Conservation (phyloP, 1,140 invertebrate species). For the Aricia agestis region DNA sequence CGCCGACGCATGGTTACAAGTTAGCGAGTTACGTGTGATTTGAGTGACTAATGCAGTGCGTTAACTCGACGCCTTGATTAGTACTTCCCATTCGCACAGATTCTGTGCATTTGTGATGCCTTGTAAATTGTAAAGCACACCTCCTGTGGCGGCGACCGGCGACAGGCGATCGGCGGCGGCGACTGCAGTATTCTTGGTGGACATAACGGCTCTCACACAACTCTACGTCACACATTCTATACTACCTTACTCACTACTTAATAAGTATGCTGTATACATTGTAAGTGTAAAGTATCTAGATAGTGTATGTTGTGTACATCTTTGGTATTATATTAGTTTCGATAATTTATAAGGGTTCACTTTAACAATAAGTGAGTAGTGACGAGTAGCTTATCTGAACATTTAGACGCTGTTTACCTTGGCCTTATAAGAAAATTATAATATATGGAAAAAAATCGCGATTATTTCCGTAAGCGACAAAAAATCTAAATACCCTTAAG, state of each 20-base stretch:
- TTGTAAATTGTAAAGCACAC: conserved; percentile 27
- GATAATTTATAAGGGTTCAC: too few species aligned
- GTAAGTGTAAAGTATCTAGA: too few species aligned
- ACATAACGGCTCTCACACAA: conserved; percentile 20
- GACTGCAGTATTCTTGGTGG: conserved; percentile 18
- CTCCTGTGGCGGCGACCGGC: conserved; percentile 18
- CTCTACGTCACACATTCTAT: conserved; percentile 19
- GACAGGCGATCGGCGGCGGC: not conserved
- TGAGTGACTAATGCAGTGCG: conserved; percentile 36
- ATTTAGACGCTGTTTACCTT: too few species aligned
- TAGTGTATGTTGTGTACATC: too few species aligned
- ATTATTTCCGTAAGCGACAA: not conserved
- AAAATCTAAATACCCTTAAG: not conserved
- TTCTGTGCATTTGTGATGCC: conserved; percentile 46
- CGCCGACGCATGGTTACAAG: not conserved
- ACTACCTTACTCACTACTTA: not conserved
- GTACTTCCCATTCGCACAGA: conserved; percentile 58
- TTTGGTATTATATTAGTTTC: too few species aligned
- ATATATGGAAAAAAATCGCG: too few species aligned
- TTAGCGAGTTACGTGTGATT: not conserved
- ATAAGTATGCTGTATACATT: not conserved
- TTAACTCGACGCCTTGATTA: conserved; percentile 58
- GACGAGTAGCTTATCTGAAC: too few species aligned
- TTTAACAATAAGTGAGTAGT: too few species aligned
- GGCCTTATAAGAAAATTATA: too few species aligned